These are phyloP conservation scores for Tetranychus piercei DNA, from an alignment of 2,888 invertebrate genomes.

Conservation along the genomic window DNA sequence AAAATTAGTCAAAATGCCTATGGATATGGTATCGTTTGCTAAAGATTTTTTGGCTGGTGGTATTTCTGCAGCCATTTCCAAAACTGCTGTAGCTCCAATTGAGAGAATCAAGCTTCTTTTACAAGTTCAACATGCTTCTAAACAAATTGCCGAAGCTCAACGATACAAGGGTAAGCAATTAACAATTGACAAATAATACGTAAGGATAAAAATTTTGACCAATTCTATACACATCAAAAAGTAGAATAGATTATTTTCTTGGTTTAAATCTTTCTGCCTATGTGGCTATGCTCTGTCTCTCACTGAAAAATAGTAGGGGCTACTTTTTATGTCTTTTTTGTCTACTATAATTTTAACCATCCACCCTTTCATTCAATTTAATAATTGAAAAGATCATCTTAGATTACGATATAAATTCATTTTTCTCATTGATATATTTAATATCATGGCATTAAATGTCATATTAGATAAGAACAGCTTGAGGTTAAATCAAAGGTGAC, in stretches of 20 bases:
- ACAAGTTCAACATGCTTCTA: conserved; percentile 33
- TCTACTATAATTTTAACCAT: neutral
- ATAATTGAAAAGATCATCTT: no score
- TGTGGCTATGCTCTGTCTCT: no score
- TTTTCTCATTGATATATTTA: no score
- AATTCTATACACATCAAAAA: neutral
- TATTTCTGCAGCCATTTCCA: conserved; percentile 33
- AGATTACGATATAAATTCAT: no score
- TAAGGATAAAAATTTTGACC: neutral
- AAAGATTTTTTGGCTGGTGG: conserved; percentile 32
- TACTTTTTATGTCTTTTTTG: neutral
- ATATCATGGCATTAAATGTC: no score
- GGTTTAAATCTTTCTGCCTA: neutral
- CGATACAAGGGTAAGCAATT: conserved; percentile 36
- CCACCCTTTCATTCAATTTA: neutral
- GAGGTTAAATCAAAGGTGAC: neutral
- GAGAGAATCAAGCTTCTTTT: conserved; percentile 33
- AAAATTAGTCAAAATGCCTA: conserved; percentile 9
- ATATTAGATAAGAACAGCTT: neutral
- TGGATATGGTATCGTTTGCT: conserved; percentile 19
- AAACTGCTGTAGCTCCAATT: conserved; percentile 35
- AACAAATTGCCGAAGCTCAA: conserved; percentile 32
- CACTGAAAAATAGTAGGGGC: no score
- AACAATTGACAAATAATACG: neutral
- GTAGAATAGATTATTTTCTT: neutral